These are phyloP conservation scores for Lineus longissimus DNA, from an alignment of 1,140 invertebrate species.

Conservation along the genomic window DNA sequence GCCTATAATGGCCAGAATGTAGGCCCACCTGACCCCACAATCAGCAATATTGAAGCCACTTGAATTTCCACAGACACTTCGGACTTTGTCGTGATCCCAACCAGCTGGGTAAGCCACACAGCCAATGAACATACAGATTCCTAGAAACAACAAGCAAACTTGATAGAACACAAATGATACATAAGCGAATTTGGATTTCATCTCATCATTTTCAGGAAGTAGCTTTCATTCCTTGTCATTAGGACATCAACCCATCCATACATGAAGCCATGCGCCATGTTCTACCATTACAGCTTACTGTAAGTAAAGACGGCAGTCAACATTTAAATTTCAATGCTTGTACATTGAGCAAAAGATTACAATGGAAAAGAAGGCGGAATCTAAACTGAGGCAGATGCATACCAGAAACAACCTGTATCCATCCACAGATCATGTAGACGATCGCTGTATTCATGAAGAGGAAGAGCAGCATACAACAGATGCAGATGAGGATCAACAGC, in stretches of 20 bases:
- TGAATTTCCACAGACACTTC: conserved; percentile 78
- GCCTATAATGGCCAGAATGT: conserved; percentile 85
- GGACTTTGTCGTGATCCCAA: conserved; percentile 80
- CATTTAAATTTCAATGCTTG: no score
- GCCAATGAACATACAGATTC: conserved; percentile 59
- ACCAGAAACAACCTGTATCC: conserved; percentile 88
- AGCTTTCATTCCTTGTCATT: no score
- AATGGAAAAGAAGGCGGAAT: no score
- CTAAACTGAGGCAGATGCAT: conserved; percentile 41
- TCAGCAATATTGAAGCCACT: conserved; percentile 73
- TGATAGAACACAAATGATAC: conserved; percentile 4
- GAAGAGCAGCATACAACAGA: conserved; percentile 77
- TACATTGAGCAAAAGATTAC: no score
- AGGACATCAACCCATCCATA: no score
- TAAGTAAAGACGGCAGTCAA: no score
- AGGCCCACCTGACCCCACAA: conserved; percentile 92
- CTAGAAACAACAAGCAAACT: conserved; percentile 29
- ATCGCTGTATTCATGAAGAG: conserved; percentile 92
- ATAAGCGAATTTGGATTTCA: no score
- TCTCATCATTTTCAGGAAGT: no score
- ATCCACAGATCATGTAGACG: conserved; percentile 85
- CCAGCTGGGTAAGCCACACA: conserved; percentile 83
- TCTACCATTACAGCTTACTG: no score
- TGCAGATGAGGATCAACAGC: conserved; percentile 75
- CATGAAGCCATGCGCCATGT: no score